Conservation (phyloP, 2,888 invertebrate genomes). For the Hirtodrosophila histrioides region DNA sequence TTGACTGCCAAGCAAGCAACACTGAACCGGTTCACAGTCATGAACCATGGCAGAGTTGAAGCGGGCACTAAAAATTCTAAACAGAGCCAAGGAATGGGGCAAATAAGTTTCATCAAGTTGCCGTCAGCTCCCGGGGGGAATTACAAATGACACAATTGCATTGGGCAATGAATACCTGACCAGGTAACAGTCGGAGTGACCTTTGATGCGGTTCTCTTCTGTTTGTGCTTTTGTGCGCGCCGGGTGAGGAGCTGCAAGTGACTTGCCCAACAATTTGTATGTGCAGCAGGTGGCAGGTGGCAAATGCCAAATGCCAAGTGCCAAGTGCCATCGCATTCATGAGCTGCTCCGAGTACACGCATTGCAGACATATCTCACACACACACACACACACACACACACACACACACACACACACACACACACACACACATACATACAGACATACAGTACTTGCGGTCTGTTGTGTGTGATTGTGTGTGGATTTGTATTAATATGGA, state of each 20-base stretch:
- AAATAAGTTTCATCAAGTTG: slow-evolving; percentile 14
- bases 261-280: slow-evolving; percentile 25
- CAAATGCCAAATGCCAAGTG: slow-evolving; percentile 40
- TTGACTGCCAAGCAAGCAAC: not conserved
- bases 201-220: slow-evolving; percentile 6
- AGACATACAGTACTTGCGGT: too few species aligned
- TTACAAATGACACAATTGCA: slow-evolving; percentile 40
- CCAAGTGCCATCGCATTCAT: slow-evolving; percentile 48
- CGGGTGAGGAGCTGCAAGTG: not conserved
- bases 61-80: too few species aligned
- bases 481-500: slow-evolving; percentile 50
- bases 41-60: too few species aligned
- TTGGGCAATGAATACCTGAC: slow-evolving; percentile 33
- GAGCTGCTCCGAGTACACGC: slow-evolving; percentile 28
- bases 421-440: slow-evolving; percentile 3
- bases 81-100: not conserved
- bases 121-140: slow-evolving; percentile 3
- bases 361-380: slow-evolving; percentile 11
- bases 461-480: slow-evolving; percentile 10
- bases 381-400: not conserved
- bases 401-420: slow-evolving; percentile 3
- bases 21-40: not conserved
- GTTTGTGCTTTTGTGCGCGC: slow-evolving; percentile 2
- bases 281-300: slow-evolving; percentile 22
- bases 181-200: slow-evolving; percentile 14